phyloP scores from a whole-genome alignment of 2,113 vertebrate species.

The Todiramphus saurophagus region DNA sequence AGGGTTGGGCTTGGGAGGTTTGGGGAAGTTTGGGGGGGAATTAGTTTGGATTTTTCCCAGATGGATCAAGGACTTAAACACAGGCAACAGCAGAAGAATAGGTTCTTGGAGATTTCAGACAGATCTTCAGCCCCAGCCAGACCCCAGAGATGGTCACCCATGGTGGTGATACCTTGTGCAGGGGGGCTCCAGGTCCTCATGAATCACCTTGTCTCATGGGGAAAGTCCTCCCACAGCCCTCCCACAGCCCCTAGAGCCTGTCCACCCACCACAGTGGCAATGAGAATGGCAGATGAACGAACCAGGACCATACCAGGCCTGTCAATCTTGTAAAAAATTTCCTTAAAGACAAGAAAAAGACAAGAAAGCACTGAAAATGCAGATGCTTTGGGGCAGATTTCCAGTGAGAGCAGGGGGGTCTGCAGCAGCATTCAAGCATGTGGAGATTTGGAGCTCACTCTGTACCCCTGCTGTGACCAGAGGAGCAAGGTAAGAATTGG shows the following conservation, averaged over 20 bases:
- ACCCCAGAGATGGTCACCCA: rapidly evolving
- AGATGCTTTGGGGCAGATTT: background rate
- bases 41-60: background rate
- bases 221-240: background rate
- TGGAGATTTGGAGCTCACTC: too few relatives aligned
- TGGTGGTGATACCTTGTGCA: too few relatives aligned
- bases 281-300: too few relatives aligned
- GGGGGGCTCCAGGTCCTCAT: background rate
- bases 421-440: background rate
- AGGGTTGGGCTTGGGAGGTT: background rate
- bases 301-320: background rate
- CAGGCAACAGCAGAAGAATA: background rate
- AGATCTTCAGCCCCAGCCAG: background rate
- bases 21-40: background rate
- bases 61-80: too few relatives aligned
- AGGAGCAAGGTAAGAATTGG: background rate
- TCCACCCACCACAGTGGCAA: rapidly evolving
- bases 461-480: background rate
- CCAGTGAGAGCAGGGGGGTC: background rate
- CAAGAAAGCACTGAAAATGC: background rate
- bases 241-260: background rate
- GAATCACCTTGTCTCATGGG: background rate
- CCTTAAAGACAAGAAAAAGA: background rate
- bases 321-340: background rate
- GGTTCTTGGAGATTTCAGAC: background rate